These are phyloP conservation scores for Chrysaora quinquecirrha DNA, from an alignment of 30 jellyfish, hydroid and myxozoan species.

Conservation along the genomic window DNA sequence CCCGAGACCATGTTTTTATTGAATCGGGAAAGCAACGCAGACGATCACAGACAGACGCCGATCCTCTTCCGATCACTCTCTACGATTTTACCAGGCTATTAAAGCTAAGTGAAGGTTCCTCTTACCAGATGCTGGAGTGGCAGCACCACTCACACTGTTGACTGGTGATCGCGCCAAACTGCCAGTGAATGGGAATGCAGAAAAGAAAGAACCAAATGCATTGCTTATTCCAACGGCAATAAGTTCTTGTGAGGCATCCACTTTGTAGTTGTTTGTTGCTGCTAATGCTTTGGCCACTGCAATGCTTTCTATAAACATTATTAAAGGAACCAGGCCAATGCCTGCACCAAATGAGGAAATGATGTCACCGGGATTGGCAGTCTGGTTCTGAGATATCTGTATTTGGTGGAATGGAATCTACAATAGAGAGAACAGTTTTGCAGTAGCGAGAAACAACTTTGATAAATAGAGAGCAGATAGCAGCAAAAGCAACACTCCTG, in stretches of 20 bases:
- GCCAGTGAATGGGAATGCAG: constrained; percentile 83
- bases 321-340: constrained; percentile 63
- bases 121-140: constrained; percentile 80
- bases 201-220: constrained; percentile 65
- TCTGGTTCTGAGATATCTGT: constrained; percentile 14
- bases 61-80: no score
- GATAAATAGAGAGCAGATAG: no score
- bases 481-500: no score
- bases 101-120: no score
- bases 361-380: constrained; percentile 29
- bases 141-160: constrained; percentile 83
- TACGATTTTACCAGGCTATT: no score
- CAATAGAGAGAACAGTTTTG: no score
- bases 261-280: constrained; percentile 27
- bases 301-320: constrained; percentile 59
- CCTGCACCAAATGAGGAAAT: constrained; percentile 77
- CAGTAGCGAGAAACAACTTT: no score
- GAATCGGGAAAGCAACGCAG: no score
- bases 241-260: constrained; percentile 80
- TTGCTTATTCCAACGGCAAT: constrained; percentile 81
- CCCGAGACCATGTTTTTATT: no score
- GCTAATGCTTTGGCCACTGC: constrained; percentile 87
- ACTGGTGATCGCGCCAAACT: constrained; percentile 86
- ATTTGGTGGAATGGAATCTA: constrained; percentile 70
- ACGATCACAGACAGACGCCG: no score